phyloP scores from a whole-genome alignment of 2,797 vertebrate genomes.

The Periparus ater region DNA sequence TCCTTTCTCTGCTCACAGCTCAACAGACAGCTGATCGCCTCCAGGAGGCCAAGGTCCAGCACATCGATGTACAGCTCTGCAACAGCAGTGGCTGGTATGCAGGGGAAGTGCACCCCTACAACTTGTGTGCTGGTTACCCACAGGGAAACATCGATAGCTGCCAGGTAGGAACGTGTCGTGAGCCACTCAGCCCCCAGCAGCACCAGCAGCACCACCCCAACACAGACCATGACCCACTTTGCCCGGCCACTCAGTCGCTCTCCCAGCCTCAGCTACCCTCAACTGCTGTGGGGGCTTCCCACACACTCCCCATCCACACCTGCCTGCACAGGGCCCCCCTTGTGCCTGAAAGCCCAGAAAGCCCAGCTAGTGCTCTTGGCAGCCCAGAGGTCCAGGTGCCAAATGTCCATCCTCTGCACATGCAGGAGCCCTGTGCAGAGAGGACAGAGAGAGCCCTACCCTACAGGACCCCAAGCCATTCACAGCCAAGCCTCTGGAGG shows the following conservation, averaged over 20 bases:
- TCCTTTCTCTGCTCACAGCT: background rate
- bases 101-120: background rate
- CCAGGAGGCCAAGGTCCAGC: accelerated
- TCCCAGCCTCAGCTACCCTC: background rate
- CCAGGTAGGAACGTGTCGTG: background rate
- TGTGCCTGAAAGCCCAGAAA: background rate
- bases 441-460: too few relatives aligned
- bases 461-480: background rate
- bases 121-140: background rate
- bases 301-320: background rate
- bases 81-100: background rate
- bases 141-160: accelerated
- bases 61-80: background rate
- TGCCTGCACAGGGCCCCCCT: background rate
- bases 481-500: background rate
- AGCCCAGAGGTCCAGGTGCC: too few relatives aligned
- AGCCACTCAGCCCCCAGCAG: background rate
- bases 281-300: background rate
- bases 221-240: background rate
- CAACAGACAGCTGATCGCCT: background rate
- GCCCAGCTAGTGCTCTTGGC: too few relatives aligned
- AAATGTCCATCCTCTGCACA: too few relatives aligned
- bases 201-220: background rate
- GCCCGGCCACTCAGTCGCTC: background rate
- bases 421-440: too few relatives aligned